Conservation (phyloP, 2,888 invertebrate species). For the Philereme vetulata region DNA sequence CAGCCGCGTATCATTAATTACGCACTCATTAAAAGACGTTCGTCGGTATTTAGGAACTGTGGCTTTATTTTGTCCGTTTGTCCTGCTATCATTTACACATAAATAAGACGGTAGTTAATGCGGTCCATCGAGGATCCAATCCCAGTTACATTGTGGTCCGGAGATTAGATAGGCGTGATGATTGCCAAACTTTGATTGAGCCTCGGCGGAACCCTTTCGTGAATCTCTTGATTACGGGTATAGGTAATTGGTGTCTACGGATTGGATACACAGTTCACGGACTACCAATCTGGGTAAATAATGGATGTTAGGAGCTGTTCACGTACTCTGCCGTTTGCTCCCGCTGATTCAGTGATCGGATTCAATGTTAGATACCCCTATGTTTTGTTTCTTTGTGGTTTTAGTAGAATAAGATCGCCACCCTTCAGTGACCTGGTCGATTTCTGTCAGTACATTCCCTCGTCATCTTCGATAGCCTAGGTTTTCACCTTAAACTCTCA, state of each 20-base stretch:
- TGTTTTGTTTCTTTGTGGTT: background rate
- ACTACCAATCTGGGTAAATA: conserved; percentile 51
- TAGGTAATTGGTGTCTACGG: conserved; percentile 66
- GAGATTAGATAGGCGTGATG: conserved; percentile 79
- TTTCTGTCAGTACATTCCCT: too few species aligned
- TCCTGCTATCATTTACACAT: conserved; percentile 66
- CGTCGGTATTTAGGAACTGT: background rate
- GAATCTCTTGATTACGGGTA: conserved; percentile 68
- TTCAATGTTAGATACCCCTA: too few species aligned
- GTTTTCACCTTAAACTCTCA: too few species aligned
- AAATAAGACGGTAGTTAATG: conserved; percentile 69
- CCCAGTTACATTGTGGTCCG: conserved; percentile 72
- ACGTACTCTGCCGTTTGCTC: conserved; percentile 8
- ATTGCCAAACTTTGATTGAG: conserved; percentile 82
- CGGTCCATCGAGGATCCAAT: conserved; percentile 68
- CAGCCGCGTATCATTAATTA: too few species aligned
- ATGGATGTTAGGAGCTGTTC: conserved; percentile 35
- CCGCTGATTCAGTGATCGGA: background rate
- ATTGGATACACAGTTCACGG: conserved; percentile 57
- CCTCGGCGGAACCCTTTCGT: conserved; percentile 70
- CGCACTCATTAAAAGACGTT: too few species aligned
- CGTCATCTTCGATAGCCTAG: too few species aligned
- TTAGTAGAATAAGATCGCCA: too few species aligned
- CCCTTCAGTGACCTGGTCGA: too few species aligned
- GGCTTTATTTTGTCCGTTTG: conserved; percentile 35